phyloP scores from a whole-genome alignment of 2,113 vertebrate genomes.

The Arothron firmamentum region DNA sequence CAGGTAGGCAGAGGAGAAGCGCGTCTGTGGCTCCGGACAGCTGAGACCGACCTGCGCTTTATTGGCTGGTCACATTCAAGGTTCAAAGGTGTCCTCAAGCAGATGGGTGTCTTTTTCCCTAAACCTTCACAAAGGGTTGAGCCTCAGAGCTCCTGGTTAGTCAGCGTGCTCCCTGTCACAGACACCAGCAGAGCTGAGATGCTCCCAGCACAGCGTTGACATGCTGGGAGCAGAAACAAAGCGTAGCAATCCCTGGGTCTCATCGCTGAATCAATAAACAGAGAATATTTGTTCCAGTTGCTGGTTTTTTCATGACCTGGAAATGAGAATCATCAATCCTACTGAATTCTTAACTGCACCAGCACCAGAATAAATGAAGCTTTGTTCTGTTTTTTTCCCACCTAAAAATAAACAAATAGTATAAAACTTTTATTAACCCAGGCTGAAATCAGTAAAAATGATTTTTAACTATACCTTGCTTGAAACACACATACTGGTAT shows the following conservation, averaged over 20 bases:
- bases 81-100: slow-evolving; percentile 27
- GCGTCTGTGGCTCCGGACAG: slow-evolving; percentile 27
- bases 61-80: slow-evolving; percentile 34
- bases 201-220: not conserved
- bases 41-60: slow-evolving; percentile 28
- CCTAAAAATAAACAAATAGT: too few relatives aligned
- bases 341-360: not conserved
- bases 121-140: slow-evolving; percentile 13
- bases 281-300: not conserved
- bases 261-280: not conserved
- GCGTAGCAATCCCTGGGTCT: not conserved
- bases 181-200: not conserved
- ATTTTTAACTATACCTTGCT: too few relatives aligned
- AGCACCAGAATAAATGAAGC: too few relatives aligned
- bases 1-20: slow-evolving; percentile 23
- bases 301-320: not conserved
- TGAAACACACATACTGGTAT: too few relatives aligned
- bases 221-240: not conserved
- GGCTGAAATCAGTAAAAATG: too few relatives aligned
- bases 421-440: too few relatives aligned
- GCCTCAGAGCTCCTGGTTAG: not conserved
- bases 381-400: too few relatives aligned
- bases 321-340: not conserved
- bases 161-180: too few relatives aligned
- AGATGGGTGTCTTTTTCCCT: slow-evolving; percentile 21